Base-by-base conservation (phyloP, 2,888 invertebrate genomes). In the Cataglyphis albicans region DNA sequence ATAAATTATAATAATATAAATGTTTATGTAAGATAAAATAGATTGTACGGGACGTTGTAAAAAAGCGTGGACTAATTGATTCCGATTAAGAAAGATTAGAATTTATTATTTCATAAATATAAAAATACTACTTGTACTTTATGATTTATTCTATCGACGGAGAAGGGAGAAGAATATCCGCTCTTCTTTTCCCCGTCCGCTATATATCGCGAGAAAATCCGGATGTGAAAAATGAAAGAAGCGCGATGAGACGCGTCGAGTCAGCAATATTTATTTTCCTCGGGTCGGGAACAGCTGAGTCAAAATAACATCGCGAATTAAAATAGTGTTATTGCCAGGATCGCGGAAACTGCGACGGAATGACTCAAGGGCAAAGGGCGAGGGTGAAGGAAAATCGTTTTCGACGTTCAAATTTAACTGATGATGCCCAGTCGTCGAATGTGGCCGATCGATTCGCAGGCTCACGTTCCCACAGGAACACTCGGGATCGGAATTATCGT, bases 391-490 rank as follows among this genome's bases (percentile, higher is more conserved):
- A 84, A 82, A 72, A 89, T 88, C 85, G 83, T 91, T 86, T 84
- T 63, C 44, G 75, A 81, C 76, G 84, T 86, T 81, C 85, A 87
- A 81, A 73, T 82, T 88, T 89, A 90, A 91, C 90, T 88, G 88
- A 88, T 89, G 91, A 91, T 83, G 84, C 83, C 85, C 41, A 63
- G 52, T 68, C 10, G 61, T 21, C 7, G 86, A 80, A 73, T 68
- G 76, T 84, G 73, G 61, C 18, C 35, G 35, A 68, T 81, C 82
- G 83, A 81, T 59, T 44, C 21, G 29, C 84, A 74, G 82, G 41
- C 82, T 82, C 44, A 41, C 48, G 81, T 89, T 87, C 84, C 86
- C 88, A 84, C 82, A 82, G 81, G 25, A 83, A 81, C 75, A 12
- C 48, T 52, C 76, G 52, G 52, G 59, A 81, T 85, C 86, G 64